A percentile compares a stretch with the other conserved stretches of the same genome.
Evolutionary conservation across 2,888 invertebrate species (phyloP).

Genomic region (Macrosoma leucophasiata): DNA sequence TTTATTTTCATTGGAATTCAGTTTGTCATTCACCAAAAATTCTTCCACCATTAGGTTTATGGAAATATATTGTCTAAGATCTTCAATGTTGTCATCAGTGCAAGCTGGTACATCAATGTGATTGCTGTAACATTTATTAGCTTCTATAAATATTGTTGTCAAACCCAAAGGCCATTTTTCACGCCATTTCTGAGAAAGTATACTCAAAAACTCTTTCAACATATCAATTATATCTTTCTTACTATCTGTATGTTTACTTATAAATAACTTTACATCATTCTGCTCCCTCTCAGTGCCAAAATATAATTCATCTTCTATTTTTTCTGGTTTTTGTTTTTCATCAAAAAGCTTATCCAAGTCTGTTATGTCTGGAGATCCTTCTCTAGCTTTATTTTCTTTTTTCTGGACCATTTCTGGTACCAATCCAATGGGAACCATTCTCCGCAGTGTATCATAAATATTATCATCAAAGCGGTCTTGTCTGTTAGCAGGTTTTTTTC

Average conservation of each 20-base stretch:
- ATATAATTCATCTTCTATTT: conserved; percentile 58
- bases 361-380: conserved; percentile 78
- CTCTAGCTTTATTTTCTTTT: conserved; percentile 57
- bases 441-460: conserved; percentile 80
- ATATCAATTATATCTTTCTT: conserved; percentile 76
- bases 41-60: conserved; percentile 63
- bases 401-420: conserved; percentile 59
- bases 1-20: conserved; percentile 35
- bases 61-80: conserved; percentile 47
- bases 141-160: conserved; percentile 73
- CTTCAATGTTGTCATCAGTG: conserved; percentile 46
- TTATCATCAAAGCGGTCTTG: conserved; percentile 77
- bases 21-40: conserved; percentile 53
- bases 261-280: conserved; percentile 78
- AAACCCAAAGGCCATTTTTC: conserved; percentile 79
- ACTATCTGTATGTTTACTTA: conserved; percentile 74
- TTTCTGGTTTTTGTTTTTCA: conserved; percentile 53
- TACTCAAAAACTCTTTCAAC: conserved; percentile 75
- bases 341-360: conserved; percentile 78
- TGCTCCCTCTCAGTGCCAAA: conserved; percentile 80
- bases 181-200: conserved; percentile 77
- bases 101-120: conserved; percentile 61
- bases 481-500: conserved; percentile 70
- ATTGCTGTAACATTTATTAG: conserved; percentile 73
- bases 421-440: conserved; percentile 78